Conservation (phyloP, 2,888 invertebrate genomes). For the Rhamnusium bicolor region DNA sequence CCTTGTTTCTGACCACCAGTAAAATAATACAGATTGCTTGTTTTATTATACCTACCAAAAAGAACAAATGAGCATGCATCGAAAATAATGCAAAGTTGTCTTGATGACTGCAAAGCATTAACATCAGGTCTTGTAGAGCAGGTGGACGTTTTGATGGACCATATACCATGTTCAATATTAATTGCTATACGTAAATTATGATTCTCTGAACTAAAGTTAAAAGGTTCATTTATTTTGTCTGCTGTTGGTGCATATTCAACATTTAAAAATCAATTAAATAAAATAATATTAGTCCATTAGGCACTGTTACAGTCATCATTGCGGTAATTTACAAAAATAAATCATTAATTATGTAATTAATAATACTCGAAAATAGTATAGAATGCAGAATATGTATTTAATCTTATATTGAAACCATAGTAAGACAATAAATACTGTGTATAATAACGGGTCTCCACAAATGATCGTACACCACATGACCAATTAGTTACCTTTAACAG, state of each 20-base stretch:
- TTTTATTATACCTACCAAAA: conserved; percentile 41
- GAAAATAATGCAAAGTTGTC: background rate
- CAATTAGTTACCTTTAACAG: no score
- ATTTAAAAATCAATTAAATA: background rate
- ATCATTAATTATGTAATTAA: no score
- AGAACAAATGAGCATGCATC: conserved; percentile 38
- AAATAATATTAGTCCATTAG: background rate
- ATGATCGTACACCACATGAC: no score
- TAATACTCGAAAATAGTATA: no score
- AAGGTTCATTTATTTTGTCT: background rate
- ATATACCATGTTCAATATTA: background rate
- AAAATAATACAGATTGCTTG: conserved; percentile 36
- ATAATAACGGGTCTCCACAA: no score
- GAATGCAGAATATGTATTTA: no score
- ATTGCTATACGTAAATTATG: background rate
- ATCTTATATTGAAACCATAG: no score
- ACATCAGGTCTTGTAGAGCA: background rate
- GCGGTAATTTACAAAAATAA: no score
- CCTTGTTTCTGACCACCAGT: background rate
- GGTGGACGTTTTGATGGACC: background rate
- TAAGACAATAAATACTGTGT: no score
- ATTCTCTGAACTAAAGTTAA: background rate
- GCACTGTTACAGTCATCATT: background rate
- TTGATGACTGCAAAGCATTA: background rate
- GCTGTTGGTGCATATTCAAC: background rate